Evolutionary conservation across 1,140 invertebrate species (phyloP), one percentile per base, ranked within the genome.

Genomic region (Prorops nasuta): DNA sequence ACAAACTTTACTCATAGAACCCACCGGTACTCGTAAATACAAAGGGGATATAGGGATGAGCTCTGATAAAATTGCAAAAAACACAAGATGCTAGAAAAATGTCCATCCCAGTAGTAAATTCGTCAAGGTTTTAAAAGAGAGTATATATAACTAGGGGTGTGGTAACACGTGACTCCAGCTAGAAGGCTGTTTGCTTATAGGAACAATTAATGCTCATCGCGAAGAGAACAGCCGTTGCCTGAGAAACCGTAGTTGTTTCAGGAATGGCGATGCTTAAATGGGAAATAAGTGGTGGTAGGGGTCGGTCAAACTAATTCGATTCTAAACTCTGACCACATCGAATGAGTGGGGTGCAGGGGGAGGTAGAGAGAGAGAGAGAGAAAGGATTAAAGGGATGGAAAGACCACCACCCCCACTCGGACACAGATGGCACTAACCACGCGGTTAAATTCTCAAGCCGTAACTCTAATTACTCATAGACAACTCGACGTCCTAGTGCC

Each of bases 381-480:
- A 49, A 49, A n/a, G n/a, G n/a, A n/a, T n/a, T n/a, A n/a, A n/a
- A n/a, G n/a, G n/a, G n/a, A n/a, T n/a, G n/a, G n/a, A n/a, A n/a
- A n/a, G n/a, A n/a, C n/a, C n/a, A 52, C 57, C 64, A 56, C 55
- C 57, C 66, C 44, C 60, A 54, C 58, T 65, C 64, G 67, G 74
- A 76, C 75, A 69, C 75, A 77, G 75, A 77, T 77, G 75, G 74
- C 66, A 72, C 72, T 74, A 75, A 75, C 56, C 67, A 67, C 72
- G 71, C 71, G 69, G 72, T 76, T 76, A 69, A 76, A 77, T 76
- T 77, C 74, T 76, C 71, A 71, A 73, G 66, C 71, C 71, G 71
- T 76, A 77, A 72, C 72, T 76, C 75, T 76, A 77, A 77, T 77
- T 77, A 74, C 75, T 76, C 75, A 76, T 77, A 77, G 75, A 76